Percentiles rank a stretch among this genome's conserved stretches.
Conservation (phyloP, 2,113 vertebrate genomes). For the Microcebus tavaratra region DNA sequence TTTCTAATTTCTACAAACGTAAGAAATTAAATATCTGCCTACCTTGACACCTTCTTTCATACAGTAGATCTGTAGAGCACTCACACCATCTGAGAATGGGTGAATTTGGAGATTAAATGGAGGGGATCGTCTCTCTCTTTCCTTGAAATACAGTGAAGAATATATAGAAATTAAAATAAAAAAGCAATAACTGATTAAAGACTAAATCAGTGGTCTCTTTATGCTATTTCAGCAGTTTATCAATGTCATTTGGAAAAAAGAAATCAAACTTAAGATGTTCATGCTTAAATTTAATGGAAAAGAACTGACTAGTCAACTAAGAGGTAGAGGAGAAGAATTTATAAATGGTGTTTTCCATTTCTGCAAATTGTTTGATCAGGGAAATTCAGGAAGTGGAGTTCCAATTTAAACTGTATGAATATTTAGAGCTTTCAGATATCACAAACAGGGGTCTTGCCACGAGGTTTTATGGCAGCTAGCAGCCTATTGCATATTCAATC, state of each 20-base stretch:
- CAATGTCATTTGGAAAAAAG: constrained; percentile 43
- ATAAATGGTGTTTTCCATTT: constrained; percentile 22
- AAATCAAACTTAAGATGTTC: constrained; percentile 24
- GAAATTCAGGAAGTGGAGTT: constrained; percentile 13
- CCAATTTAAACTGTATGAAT: constrained; percentile 39
- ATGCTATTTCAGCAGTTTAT: not conserved
- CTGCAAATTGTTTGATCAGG: constrained; percentile 42
- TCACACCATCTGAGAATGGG: constrained; percentile 98
- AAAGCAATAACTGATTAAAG: constrained; percentile 49
- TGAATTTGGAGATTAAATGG: constrained; percentile 98
- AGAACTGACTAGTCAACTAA: constrained; percentile 33
- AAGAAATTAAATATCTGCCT: constrained; percentile 43
- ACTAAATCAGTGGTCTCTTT: constrained; percentile 26
- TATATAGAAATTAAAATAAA: constrained; percentile 44
- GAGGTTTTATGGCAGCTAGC: not conserved
- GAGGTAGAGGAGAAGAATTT: not conserved
- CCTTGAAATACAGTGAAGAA: constrained; percentile 84
- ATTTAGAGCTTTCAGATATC: constrained; percentile 39
- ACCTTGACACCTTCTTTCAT: constrained; percentile 99
- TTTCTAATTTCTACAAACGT: not conserved
- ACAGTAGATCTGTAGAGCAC: constrained; percentile 98
- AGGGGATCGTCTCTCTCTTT: constrained; percentile 96
- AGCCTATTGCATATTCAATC: not conserved
- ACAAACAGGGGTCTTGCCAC: not conserved
- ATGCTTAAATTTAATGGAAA: constrained; percentile 33